Conservation (phyloP, 2,113 vertebrate genomes). For the Terrapene triunguis region DNA sequence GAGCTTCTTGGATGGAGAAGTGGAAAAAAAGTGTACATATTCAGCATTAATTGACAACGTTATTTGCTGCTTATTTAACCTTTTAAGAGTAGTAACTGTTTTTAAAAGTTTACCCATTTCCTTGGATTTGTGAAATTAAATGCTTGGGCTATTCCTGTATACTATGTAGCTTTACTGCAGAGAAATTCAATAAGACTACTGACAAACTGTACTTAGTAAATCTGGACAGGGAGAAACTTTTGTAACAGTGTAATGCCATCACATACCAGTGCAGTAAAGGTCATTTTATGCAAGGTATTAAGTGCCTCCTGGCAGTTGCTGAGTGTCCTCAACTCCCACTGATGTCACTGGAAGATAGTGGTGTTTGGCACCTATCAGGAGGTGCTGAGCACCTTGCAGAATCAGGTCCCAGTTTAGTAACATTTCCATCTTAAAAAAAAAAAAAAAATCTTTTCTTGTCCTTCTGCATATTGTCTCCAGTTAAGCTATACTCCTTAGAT, state of each 20-base stretch:
- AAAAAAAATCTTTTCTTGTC: neutral
- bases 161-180: neutral
- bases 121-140: neutral
- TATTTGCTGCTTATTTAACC: neutral
- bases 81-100: neutral
- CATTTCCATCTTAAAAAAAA: neutral
- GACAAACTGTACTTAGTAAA: neutral
- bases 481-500: neutral
- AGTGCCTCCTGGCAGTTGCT: neutral
- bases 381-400: neutral
- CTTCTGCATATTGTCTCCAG: neutral
- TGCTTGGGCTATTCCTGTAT: neutral
- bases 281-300: neutral
- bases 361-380: neutral
- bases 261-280: neutral
- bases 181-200: neutral
- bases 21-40: neutral
- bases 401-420: neutral
- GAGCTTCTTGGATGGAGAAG: accelerated
- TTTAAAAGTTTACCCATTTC: neutral
- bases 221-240: neutral
- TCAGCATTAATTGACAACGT: neutral
- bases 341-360: accelerated
- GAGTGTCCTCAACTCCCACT: neutral
- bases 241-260: neutral